A percentile compares a stretch with the other conserved stretches of the same genome.
Conservation (phyloP, 35 echinoderm and acorn worm species). For the Chiridota heheva region DNA sequence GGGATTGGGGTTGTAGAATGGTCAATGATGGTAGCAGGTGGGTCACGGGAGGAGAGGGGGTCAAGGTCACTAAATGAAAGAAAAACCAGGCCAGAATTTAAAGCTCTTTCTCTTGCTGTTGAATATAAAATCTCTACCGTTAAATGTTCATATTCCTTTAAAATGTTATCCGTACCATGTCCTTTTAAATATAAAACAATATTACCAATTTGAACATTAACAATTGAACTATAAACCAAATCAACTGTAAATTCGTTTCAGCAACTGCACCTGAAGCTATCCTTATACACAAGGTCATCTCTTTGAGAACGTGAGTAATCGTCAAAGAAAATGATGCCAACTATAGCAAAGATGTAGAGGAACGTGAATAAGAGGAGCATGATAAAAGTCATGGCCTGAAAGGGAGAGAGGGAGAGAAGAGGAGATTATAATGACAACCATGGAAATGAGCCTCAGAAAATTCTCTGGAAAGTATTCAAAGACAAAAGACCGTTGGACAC, state of each 20-base stretch:
- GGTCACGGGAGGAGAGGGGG: too few species aligned
- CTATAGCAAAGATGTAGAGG: slow-evolving; percentile 94
- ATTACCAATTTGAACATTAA: not conserved
- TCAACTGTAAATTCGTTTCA: not conserved
- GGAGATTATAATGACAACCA: not conserved
- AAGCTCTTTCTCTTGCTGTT: too few species aligned
- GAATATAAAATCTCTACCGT: too few species aligned
- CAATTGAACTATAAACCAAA: not conserved
- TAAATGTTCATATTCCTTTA: too few species aligned
- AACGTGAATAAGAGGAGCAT: slow-evolving; percentile 76
- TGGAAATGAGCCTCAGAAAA: not conserved
- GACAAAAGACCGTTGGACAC: too few species aligned
- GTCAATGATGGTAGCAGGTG: too few species aligned
- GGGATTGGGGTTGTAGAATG: too few species aligned
- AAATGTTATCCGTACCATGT: too few species aligned
- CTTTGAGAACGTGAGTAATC: slow-evolving; percentile 74
- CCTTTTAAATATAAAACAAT: not conserved
- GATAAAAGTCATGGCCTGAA: slow-evolving; percentile 95
- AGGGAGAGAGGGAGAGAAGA: not conserved
- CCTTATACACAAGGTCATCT: slow-evolving; percentile 67
- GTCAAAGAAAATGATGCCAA: slow-evolving; percentile 91
- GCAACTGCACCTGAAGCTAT: slow-evolving; percentile 73
- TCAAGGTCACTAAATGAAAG: too few species aligned
- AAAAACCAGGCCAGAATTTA: too few species aligned
- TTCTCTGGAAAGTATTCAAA: too few species aligned